A percentile compares a stretch with the other conserved stretches of the same genome.
These are phyloP conservation scores for Acrossocheilus wenchowensis DNA, from an alignment of 2,797 vertebrate genomes.

Conservation along the genomic window DNA sequence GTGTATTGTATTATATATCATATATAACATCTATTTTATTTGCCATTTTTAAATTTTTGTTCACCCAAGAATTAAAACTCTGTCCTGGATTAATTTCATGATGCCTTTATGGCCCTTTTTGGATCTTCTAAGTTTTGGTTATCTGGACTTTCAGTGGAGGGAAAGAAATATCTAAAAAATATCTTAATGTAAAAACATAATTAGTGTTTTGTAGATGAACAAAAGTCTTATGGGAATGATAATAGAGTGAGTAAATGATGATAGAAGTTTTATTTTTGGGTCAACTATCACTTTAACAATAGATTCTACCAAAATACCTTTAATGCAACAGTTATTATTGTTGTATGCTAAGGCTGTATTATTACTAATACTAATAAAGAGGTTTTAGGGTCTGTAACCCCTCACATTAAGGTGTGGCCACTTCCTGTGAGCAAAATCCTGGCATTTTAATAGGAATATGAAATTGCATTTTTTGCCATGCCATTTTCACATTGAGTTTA, in stretches of 20 bases:
- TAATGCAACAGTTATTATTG: not conserved
- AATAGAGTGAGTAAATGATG: not conserved
- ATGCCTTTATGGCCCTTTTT: not conserved
- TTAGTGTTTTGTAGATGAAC: not conserved
- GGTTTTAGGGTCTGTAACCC: not conserved
- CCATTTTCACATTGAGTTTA: not conserved
- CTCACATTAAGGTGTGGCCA: not conserved
- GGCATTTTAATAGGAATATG: not conserved
- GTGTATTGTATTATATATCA: not conserved
- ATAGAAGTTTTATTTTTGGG: not conserved
- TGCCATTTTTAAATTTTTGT: not conserved
- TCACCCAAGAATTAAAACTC: not conserved
- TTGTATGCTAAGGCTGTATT: not conserved
- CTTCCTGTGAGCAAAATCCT: not conserved
- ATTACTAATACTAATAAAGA: not conserved
- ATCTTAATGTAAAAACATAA: not conserved
- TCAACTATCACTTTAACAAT: not conserved
- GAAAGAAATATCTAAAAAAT: not conserved
- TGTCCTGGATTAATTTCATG: not conserved
- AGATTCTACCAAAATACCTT: not conserved
- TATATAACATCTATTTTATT: not conserved
- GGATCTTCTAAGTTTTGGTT: not conserved
- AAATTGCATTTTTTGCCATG: not conserved
- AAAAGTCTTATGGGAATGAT: no score
- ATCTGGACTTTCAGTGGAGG: not conserved